Conservation (phyloP, 2,113 vertebrate species). For the Merops nubicus region DNA sequence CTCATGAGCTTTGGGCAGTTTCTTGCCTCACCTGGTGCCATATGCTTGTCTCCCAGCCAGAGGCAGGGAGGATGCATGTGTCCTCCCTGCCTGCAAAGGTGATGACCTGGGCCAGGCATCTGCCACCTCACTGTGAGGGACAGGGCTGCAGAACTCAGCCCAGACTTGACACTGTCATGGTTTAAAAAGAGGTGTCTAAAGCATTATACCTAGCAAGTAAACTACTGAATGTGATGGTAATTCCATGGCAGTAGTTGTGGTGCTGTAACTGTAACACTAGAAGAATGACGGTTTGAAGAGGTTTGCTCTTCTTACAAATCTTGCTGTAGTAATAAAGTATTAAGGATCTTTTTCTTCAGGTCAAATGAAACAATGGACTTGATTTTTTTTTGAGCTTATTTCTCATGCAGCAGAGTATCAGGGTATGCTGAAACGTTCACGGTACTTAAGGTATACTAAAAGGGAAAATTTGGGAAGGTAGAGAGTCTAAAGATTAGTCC, state of each 20-base stretch:
- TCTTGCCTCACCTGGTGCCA: not conserved
- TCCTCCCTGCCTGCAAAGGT: not conserved
- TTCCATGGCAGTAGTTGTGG: not conserved
- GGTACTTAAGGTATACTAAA: not conserved
- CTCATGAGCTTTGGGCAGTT: not conserved
- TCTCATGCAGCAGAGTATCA: not conserved
- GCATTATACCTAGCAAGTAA: not conserved
- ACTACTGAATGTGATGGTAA: fast-evolving
- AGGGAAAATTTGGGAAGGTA: not conserved
- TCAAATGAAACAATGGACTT: not conserved
- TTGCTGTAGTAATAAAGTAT: not conserved
- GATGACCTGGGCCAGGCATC: not conserved
- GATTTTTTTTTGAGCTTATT: not conserved
- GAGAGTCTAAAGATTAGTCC: not conserved
- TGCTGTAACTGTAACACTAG: not conserved
- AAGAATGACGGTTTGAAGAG: not conserved
- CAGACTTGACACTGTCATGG: not conserved
- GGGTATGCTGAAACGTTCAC: not conserved
- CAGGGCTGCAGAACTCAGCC: not conserved
- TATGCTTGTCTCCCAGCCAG: not conserved
- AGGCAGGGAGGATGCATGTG: not conserved
- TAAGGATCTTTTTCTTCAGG: not conserved
- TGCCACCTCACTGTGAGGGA: not conserved
- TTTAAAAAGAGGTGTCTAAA: not conserved
- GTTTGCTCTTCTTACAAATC: not conserved